Conservation (phyloP, 2,888 invertebrate species). For the Lepetodrilus schrolli region DNA sequence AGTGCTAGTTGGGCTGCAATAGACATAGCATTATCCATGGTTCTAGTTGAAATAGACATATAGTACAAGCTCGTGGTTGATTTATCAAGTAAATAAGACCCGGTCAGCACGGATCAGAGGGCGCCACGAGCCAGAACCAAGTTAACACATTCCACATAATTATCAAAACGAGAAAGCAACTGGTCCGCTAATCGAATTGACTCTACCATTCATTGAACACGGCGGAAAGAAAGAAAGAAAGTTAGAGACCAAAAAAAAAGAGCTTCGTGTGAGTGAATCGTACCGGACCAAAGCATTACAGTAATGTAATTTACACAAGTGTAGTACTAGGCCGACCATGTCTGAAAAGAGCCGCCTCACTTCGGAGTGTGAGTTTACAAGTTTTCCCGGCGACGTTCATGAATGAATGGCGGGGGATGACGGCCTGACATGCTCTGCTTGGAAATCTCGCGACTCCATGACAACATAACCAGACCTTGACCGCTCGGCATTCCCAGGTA, state of each 20-base stretch:
- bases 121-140: not conserved
- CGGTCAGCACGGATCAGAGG: not conserved
- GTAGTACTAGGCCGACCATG: not conserved
- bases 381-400: not conserved
- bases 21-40: too few relatives aligned
- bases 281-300: not conserved
- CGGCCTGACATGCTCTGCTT: not conserved
- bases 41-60: too few relatives aligned
- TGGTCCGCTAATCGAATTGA: not conserved
- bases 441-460: not conserved
- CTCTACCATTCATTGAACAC: not conserved
- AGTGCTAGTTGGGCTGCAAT: too few relatives aligned
- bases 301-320: conserved; percentile 20
- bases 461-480: not conserved
- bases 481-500: not conserved
- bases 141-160: not conserved
- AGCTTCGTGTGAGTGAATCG: not conserved
- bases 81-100: not conserved
- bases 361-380: not conserved
- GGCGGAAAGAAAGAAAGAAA: too few relatives aligned
- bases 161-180: not conserved
- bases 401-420: too few relatives aligned
- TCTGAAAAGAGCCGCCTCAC: not conserved
- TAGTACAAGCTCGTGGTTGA: too few relatives aligned
- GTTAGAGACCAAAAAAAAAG: too few relatives aligned